phyloP scores from a whole-genome alignment of 2,888 invertebrate species.

The Lepidochitona cinerea region DNA sequence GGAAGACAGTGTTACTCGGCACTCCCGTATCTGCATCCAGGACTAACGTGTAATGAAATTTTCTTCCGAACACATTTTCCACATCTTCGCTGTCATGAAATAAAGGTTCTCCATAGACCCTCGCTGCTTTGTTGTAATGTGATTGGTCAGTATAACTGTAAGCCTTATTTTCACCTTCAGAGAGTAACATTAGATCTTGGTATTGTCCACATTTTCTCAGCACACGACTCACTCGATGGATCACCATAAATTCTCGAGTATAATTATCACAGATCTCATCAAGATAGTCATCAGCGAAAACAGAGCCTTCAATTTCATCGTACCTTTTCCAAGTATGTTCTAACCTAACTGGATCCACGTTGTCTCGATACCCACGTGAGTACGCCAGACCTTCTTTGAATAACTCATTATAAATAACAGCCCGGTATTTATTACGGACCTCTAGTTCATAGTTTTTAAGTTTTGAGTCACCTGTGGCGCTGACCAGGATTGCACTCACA shows the following conservation, averaged over 20 bases:
- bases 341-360: slow-evolving; percentile 44
- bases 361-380: slow-evolving; percentile 41
- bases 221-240: slow-evolving; percentile 56
- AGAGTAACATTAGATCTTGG: slow-evolving; percentile 61
- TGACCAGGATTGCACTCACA: slow-evolving; percentile 54
- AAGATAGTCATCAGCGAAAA: slow-evolving; percentile 54
- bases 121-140: slow-evolving; percentile 49
- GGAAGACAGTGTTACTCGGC: slow-evolving; percentile 46
- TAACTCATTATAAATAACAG: slow-evolving; percentile 50
- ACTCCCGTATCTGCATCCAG: slow-evolving; percentile 60
- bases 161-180: slow-evolving; percentile 53
- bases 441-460: slow-evolving; percentile 35
- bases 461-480: slow-evolving; percentile 50
- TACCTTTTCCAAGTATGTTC: slow-evolving; percentile 53
- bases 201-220: slow-evolving; percentile 62
- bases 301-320: slow-evolving; percentile 39
- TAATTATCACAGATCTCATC: slow-evolving; percentile 54
- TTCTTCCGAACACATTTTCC: slow-evolving; percentile 50
- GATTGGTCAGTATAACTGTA: slow-evolving; percentile 52
- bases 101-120: slow-evolving; percentile 48
- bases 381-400: slow-evolving; percentile 52
- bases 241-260: slow-evolving; percentile 57
- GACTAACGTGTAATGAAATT: slow-evolving; percentile 59
- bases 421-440: slow-evolving; percentile 46
- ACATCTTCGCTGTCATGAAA: slow-evolving; percentile 57